Base-by-base conservation (phyloP, 1,140 invertebrate genomes). In the Plutomurus gul region DNA sequence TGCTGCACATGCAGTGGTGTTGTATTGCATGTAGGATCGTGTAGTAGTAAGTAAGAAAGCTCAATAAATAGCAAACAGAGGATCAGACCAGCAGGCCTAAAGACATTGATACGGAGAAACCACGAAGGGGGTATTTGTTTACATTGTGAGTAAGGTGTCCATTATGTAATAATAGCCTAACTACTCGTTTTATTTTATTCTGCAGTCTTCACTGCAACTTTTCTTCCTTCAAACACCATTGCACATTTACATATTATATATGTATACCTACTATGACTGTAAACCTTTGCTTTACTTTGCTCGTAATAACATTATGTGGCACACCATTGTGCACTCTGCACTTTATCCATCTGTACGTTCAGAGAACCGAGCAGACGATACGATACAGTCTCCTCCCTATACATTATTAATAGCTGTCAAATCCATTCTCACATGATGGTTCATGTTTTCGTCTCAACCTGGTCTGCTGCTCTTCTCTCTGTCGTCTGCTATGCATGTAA, bases 51-150 rank as follows among this genome's bases (percentile, higher is more conserved):
- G n/a, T n/a, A n/a, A n/a, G n/a, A n/a, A n/a, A n/a, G n/a, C n/a
- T n/a, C n/a, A n/a, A n/a, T n/a, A n/a, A n/a, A n/a, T n/a, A n/a
- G n/a, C n/a, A n/a, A n/a, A n/a, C n/a, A n/a, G n/a, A n/a, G n/a
- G n/a, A n/a, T n/a, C n/a, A n/a, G n/a, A n/a, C n/a, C n/a, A n/a
- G n/a, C n/a, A 16, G 27, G 4, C 18, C 20, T 22, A 3, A 22
- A 6, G 47, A 51, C 47, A 51, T 51, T 51, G 25, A 51, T 51
- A 51, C 47, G 10, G 30, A 65, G 56, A 65, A 65, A 65, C 56
- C 56, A 65, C 56, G 56, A 65, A 65, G 56, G 56, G 56, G 56
- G 56, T 65, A 65, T 65, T 65, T 65, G 56, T 65, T 65, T 65
- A 65, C 56, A 65, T 65, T 65, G 56, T 33, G 30, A 30, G 56